Evolutionary conservation across 2,113 vertebrate genomes (phyloP), one percentile per base, ranked within the genome.

Genomic region (Lepus europaeus): DNA sequence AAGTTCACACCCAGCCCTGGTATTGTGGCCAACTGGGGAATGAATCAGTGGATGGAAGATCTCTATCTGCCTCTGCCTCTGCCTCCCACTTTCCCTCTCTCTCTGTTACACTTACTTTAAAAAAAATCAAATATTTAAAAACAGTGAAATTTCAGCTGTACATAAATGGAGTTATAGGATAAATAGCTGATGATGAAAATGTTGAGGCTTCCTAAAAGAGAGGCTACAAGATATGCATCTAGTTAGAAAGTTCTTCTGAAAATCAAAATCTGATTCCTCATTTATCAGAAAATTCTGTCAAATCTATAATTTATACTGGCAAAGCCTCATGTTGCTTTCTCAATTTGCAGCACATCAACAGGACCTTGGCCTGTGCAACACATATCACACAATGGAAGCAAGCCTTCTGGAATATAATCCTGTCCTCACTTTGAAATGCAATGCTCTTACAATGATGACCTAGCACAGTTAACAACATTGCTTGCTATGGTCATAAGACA

Each of bases 401-500:
- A 45, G n/a, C 12, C 73, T 51, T 6, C 73, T 89, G 29, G 20
- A 79, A 63, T 39, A 79, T 17, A 80, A 29, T 45, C 12, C 53
- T 45, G 6, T 20, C 7, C 51, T 94, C 53, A 89, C 23, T 53
- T 93, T 53, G 76, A 9, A 27, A 94, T 51, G n/a, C 69, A 72
- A 16, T 19, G 27, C 10, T 72, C 74, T 90, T 45, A 63, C 9
- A 87, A 12, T 61, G 78, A 92, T 17, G n/a, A 33, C 36, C 33
- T 84, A 73, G 78, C 63, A 53, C 68, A 39, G 74, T 72, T 86
- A 86, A 91, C 83, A 74, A 69, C 53, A 83, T 72, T 51, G 7
- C 61, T 49, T 94, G 79, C 64, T 89, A 45, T 2, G 51, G 70
- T 51, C 27, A 10, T 56, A 23, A 81, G 61, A 89, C 89, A 86